Evolutionary conservation across 64 coral and sea anemone genomes (phyloP).

Genomic region (Cladopsammia gracilis): DNA sequence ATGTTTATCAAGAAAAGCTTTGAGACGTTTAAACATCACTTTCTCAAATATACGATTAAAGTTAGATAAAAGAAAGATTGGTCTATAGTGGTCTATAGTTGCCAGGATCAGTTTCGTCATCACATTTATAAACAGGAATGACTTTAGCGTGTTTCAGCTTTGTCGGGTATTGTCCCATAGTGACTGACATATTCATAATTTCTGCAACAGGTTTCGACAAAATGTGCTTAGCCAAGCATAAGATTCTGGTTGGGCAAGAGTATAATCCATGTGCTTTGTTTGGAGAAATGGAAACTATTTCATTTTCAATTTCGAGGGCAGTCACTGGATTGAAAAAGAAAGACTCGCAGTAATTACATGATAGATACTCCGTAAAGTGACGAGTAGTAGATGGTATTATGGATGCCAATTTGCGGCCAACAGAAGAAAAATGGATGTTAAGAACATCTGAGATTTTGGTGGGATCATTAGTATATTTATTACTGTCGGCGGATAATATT

Average conservation of each 20-base stretch:
- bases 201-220: no score
- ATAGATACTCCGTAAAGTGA: constrained; percentile 21
- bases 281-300: constrained; percentile 21
- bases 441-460: constrained; percentile 40
- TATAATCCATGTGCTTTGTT: no score
- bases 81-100: no score
- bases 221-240: no score
- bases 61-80: no score
- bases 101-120: no score
- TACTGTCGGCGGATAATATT: constrained; percentile 14
- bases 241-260: no score
- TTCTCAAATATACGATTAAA: constrained; percentile 58
- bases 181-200: no score
- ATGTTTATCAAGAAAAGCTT: constrained; percentile 13
- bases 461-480: constrained; percentile 12
- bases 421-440: constrained; percentile 34
- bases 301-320: constrained; percentile 1
- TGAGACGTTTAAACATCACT: constrained; percentile 16
- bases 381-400: constrained; percentile 16
- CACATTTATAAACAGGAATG: no score
- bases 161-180: no score
- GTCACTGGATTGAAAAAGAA: constrained; percentile 41
- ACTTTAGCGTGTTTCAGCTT: no score
- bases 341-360: constrained; percentile 21
- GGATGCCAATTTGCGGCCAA: constrained; percentile 10